Base-by-base conservation (phyloP, 2,113 vertebrate genomes). In the Pseudonaja textilis region DNA sequence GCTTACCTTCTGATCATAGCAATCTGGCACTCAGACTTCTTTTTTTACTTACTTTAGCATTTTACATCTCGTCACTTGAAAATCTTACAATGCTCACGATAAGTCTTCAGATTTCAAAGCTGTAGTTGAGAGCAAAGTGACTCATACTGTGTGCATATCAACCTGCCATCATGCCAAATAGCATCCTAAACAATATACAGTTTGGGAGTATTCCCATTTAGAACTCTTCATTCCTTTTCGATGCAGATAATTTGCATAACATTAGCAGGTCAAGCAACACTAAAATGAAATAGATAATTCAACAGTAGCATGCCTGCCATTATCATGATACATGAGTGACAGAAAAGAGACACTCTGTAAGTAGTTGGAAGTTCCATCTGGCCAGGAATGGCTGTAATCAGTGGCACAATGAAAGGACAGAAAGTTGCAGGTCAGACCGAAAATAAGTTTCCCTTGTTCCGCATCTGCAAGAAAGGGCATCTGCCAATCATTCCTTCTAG, bases 311-410 rank as follows among this genome's bases (percentile, higher is more conserved):
- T 95, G 94, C 90, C 95, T 96, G 96, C 96, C 94, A 96, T 94
- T 96, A 96, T 95, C 95, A 93, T 95, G 94, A 97, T 97, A 95
- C 91, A 90, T 96, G 96, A 96, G 95, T 96, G 96, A 94, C 96
- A 97, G 96, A 96, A 97, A 97, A 96, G 89, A 96, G 97, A 96
- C 93, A 95, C 95, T 87, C 90, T 94, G 93, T 94, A 94, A 96
- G 92, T 92, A 97, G 96, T 95, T 94, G 96, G 96, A 92, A 94
- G 93, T 96, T 97, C 96, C 96, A 97, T 95, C 96, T 97, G 96
- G 96, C 96, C 95, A 96, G 94, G 94, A 96, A 95, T 91, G 93
- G 93, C 90, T 97, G 59, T 96, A 97, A 96, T 93, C 93, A 97
- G 94, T 90, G 94, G 92, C 96, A 90, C 91, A 93, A 94, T 94